Evolutionary conservation across 1,140 invertebrate species (phyloP), one percentile per base, ranked within the genome.

Genomic region (Drosophila parvula): DNA sequence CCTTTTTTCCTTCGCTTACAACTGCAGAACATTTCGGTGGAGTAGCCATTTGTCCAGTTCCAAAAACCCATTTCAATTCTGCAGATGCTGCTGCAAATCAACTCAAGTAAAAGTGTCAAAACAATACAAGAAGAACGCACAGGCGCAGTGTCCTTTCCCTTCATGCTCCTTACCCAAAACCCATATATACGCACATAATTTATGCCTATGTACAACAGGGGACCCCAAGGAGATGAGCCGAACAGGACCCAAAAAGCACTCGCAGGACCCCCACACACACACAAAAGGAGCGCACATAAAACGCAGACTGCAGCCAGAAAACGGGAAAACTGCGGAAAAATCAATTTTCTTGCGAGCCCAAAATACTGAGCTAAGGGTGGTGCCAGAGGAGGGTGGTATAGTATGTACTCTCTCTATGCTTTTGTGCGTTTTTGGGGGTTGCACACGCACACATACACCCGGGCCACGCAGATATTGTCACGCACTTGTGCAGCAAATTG

Each of bases 401-500:
- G 36, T 53, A 48, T 57, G 69, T 64, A 57, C 64, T 58, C 63
- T 58, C 63, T 70, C 63, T 48, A 43, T 60, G 36, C 67, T 41
- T 65, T 60, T 41, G 53, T 71, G 63, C 45, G 60, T 48, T 76
- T 65, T 78, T 79, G 79, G 83, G 82, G 83, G 83, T 89, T 89
- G 84, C 76, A 88, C 79, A 76, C 71, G 30, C 61, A 81, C 64
- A 63, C 47, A 38, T 43, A 65, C 44, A 60, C 41, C 60, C 53
- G 5, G 30, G 48, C 3, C 16, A 58, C 43, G 36, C 55, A 43
- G 12, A 44, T 41, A 56, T 73, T 77, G 81, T 65, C 78, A 84
- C 82, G 83, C 82, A 85, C 76, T 88, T 88, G 79, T 85, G 82
- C 82, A 86, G 79, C 82, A 67, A 86, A 86, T 86, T 86, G 82